These are phyloP conservation scores for Hydraecia micacea DNA, from an alignment of 2,888 invertebrate species.

Conservation along the genomic window DNA sequence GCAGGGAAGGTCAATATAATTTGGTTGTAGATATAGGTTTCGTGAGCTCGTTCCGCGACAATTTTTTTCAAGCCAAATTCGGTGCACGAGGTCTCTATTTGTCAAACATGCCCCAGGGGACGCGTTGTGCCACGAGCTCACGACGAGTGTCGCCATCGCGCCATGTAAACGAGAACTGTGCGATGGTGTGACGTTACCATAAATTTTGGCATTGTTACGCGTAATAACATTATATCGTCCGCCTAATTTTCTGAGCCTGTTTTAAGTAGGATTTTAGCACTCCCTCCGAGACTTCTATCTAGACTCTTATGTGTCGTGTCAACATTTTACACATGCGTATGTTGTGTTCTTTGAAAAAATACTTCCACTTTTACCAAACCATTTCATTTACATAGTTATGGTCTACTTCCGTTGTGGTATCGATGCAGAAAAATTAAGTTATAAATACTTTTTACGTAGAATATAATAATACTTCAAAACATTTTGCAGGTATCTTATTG, in stretches of 20 bases:
- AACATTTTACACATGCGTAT: neutral
- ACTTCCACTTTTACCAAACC: neutral
- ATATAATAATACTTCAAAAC: conserved; percentile 1
- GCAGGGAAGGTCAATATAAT: conserved; percentile 67
- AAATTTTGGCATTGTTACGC: conserved; percentile 42
- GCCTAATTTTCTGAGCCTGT: conserved; percentile 43
- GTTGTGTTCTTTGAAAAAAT: neutral
- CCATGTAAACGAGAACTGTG: conserved; percentile 59
- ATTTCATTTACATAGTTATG: neutral
- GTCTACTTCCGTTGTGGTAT: neutral
- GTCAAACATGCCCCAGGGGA: conserved; percentile 82
- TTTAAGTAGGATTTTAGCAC: conserved; percentile 19
- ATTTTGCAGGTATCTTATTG: neutral
- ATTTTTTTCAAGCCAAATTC: conserved; percentile 85
- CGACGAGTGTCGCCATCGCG: conserved; percentile 69
- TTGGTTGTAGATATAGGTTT: conserved; percentile 78
- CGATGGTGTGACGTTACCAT: conserved; percentile 53
- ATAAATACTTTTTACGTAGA: neutral
- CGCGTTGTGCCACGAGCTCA: conserved; percentile 62
- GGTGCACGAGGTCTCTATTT: conserved; percentile 86
- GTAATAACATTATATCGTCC: conserved; percentile 48
- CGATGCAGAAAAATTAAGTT: neutral
- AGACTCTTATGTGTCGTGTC: neutral
- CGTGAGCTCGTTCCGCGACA: conserved; percentile 82
- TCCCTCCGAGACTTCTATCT: conserved; percentile 12